phyloP scores from a whole-genome alignment of 2,113 vertebrate species.

The Odontesthes bonariensis region DNA sequence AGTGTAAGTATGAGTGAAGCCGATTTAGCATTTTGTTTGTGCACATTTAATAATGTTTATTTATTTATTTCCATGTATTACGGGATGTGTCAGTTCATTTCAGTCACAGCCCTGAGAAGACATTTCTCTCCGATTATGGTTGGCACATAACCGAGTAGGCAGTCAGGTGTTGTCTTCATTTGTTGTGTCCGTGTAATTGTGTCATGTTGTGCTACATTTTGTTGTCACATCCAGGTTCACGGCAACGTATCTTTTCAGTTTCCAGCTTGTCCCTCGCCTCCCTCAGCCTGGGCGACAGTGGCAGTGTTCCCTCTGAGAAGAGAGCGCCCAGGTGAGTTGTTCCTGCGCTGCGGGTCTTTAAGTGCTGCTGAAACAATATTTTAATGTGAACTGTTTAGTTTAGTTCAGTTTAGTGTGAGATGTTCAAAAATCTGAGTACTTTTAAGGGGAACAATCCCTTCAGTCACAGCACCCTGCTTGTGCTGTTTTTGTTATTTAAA shows the following conservation, averaged over 20 bases:
- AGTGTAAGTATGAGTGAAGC: background rate
- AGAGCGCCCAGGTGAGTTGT: slow-evolving; percentile 90
- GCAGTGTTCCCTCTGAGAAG: slow-evolving; percentile 93
- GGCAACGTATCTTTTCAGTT: slow-evolving; percentile 91
- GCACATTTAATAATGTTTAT: background rate
- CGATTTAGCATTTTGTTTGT: background rate
- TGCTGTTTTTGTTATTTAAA: background rate
- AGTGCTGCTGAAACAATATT: background rate
- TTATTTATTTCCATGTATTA: background rate
- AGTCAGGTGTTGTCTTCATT: slow-evolving; percentile 64
- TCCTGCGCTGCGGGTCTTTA: background rate
- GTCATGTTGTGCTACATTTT: slow-evolving; percentile 78
- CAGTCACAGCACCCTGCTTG: background rate
- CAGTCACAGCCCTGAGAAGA: slow-evolving; percentile 3
- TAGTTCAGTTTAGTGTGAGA: background rate
- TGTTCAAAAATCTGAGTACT: background rate
- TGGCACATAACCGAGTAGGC: slow-evolving; percentile 75
- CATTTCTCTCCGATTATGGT: slow-evolving; percentile 24
- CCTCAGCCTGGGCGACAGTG: slow-evolving; percentile 91
- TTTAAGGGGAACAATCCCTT: background rate
- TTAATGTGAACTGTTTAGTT: background rate
- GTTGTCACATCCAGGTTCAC: slow-evolving; percentile 85
- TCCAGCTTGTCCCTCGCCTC: slow-evolving; percentile 96
- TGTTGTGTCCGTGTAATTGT: slow-evolving; percentile 65
- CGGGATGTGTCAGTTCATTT: background rate